These are phyloP conservation scores for Drosophila differens DNA, from an alignment of 2,888 invertebrate species.

Conservation along the genomic window DNA sequence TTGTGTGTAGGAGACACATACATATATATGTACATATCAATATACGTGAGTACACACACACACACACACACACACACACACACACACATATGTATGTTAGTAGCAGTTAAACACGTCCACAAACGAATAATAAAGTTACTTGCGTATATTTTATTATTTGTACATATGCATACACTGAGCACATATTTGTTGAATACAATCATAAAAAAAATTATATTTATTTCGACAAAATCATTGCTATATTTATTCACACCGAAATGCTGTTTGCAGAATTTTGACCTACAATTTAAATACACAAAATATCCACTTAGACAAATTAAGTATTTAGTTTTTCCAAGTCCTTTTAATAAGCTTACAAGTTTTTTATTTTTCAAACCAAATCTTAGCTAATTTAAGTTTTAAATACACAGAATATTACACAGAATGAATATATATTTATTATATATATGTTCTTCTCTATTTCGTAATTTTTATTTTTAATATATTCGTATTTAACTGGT, in stretches of 20 bases:
- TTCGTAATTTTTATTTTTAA: neutral
- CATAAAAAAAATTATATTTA: neutral
- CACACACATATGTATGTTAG: constrained; percentile 6
- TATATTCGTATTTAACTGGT: neutral
- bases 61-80: constrained; percentile 10
- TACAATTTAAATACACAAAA: neutral
- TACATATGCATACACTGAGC: constrained; percentile 24
- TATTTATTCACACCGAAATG: neutral
- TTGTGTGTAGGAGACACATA: constrained; percentile 75
- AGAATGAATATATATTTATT: neutral
- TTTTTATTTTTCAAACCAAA: neutral
- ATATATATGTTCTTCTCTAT: neutral
- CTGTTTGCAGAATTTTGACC: neutral
- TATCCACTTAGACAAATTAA: neutral
- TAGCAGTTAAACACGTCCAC: constrained; percentile 44
- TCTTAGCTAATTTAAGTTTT: neutral
- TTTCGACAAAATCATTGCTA: neutral
- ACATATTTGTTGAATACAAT: neutral
- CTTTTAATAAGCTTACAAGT: neutral
- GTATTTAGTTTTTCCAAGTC: neutral
- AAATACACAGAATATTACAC: neutral
- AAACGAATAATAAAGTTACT: constrained; percentile 35
- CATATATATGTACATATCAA: constrained; percentile 25
- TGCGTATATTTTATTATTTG: constrained; percentile 32
- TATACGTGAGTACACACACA: constrained; percentile 29